Conservation (phyloP, 2,888 invertebrate genomes). For the Axea sp. region DNA sequence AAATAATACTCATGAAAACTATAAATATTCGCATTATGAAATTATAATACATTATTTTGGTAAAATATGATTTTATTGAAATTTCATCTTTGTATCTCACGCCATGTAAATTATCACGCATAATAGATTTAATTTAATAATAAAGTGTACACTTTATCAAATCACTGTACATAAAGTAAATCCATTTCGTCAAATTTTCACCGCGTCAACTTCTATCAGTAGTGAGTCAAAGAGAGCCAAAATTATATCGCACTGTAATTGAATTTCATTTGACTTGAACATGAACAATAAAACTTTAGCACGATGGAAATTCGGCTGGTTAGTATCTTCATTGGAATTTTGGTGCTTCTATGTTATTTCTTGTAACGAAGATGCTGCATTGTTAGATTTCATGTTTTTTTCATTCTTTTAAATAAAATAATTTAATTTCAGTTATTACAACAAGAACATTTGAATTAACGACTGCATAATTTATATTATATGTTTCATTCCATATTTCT, state of each 20-base stretch:
- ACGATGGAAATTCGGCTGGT: slow-evolving; percentile 23
- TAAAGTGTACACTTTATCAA: slow-evolving; percentile 41
- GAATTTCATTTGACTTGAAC: slow-evolving; percentile 36
- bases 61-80: slow-evolving; percentile 6
- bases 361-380: not conserved
- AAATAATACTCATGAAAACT: too few species aligned
- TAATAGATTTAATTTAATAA: slow-evolving; percentile 37
- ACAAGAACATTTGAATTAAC: too few species aligned
- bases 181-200: slow-evolving; percentile 41
- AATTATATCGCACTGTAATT: slow-evolving; percentile 37
- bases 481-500: too few species aligned
- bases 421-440: too few species aligned
- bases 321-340: slow-evolving; percentile 20
- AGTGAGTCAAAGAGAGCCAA: slow-evolving; percentile 42
- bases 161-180: slow-evolving; percentile 40
- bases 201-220: slow-evolving; percentile 21
- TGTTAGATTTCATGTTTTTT: not conserved
- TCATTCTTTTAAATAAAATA: too few species aligned
- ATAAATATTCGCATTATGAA: too few species aligned
- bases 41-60: too few species aligned
- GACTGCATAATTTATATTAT: too few species aligned
- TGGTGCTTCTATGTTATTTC: not conserved
- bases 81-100: slow-evolving; percentile 20
- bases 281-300: slow-evolving; percentile 39
- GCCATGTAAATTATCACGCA: slow-evolving; percentile 28